Percentiles rank a stretch among this genome's conserved stretches.
Conservation (phyloP, 2,888 invertebrate genomes). For the Athalia circularis region DNA sequence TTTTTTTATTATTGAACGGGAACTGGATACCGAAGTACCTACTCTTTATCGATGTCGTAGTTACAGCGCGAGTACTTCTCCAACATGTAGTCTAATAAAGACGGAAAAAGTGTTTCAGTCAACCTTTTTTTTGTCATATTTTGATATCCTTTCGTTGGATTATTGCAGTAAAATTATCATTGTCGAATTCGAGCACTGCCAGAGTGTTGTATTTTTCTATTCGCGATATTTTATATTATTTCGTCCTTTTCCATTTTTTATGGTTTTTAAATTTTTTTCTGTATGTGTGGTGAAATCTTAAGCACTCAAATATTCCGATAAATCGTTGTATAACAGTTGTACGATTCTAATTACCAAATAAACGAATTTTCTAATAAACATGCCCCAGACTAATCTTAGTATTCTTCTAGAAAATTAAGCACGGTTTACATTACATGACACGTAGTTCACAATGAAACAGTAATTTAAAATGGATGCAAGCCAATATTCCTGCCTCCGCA, state of each 20-base stretch:
- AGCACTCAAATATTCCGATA: constrained; percentile 43
- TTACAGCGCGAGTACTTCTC: constrained; percentile 21
- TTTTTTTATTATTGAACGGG: constrained; percentile 5
- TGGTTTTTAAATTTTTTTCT: neutral
- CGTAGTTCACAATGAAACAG: too few relatives aligned
- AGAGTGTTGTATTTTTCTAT: constrained; percentile 53
- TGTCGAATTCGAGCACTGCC: constrained; percentile 54
- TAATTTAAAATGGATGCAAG: too few relatives aligned
- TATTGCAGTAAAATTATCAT: constrained; percentile 33
- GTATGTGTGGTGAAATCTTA: constrained; percentile 36
- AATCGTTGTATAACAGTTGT: constrained; percentile 58
- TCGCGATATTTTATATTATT: constrained; percentile 54
- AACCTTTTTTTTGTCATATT: constrained; percentile 15
- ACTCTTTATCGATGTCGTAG: neutral
- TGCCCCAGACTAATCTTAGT: neutral
- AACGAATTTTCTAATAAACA: constrained; percentile 62
- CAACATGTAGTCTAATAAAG: neutral
- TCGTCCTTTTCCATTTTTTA: constrained; percentile 50
- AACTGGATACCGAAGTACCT: constrained; percentile 13
- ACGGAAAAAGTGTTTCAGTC: neutral
- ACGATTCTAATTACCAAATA: constrained; percentile 63
- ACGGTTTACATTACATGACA: too few relatives aligned
- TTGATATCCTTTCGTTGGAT: constrained; percentile 10
- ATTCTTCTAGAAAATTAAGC: too few relatives aligned
- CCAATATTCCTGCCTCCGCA: too few relatives aligned